Percentiles rank a stretch among this genome's conserved stretches.
phyloP scores from a whole-genome alignment of 2,113 vertebrate species.

The Sprattus sprattus region DNA sequence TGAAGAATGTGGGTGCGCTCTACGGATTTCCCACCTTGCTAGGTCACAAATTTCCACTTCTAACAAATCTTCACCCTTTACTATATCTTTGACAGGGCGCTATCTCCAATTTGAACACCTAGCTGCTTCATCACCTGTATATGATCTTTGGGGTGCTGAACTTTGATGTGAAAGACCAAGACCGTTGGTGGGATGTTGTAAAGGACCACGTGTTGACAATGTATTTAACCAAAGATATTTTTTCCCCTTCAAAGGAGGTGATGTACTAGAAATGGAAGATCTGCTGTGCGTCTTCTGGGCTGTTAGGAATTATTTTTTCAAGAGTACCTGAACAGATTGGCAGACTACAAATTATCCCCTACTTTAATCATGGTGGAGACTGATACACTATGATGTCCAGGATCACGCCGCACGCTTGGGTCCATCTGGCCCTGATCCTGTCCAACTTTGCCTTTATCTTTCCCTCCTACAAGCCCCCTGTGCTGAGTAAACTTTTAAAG shows the following conservation, averaged over 20 bases:
- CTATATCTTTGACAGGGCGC: slow-evolving; percentile 2
- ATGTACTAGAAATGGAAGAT: background rate
- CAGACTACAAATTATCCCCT: background rate
- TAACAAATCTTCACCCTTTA: slow-evolving; percentile 12
- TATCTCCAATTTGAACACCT: slow-evolving; percentile 14
- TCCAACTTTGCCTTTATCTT: background rate
- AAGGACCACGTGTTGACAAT: background rate
- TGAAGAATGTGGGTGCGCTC: background rate
- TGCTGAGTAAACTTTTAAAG: background rate
- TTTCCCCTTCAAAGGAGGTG: background rate
- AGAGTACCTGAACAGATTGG: background rate
- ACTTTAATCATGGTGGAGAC: background rate
- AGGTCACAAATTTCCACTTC: slow-evolving; percentile 13
- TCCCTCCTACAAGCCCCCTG: background rate
- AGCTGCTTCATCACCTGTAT: background rate
- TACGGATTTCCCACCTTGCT: background rate
- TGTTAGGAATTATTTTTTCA: background rate
- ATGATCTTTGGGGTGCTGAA: slow-evolving; percentile 11
- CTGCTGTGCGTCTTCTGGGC: background rate
- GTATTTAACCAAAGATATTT: background rate
- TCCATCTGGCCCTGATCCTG: background rate
- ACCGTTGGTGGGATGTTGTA: background rate
- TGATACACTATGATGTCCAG: background rate
- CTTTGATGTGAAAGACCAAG: background rate
- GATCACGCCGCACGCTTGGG: background rate